phyloP scores from a whole-genome alignment of 2,888 invertebrate species.

The Zygothrica quintamaculata region DNA sequence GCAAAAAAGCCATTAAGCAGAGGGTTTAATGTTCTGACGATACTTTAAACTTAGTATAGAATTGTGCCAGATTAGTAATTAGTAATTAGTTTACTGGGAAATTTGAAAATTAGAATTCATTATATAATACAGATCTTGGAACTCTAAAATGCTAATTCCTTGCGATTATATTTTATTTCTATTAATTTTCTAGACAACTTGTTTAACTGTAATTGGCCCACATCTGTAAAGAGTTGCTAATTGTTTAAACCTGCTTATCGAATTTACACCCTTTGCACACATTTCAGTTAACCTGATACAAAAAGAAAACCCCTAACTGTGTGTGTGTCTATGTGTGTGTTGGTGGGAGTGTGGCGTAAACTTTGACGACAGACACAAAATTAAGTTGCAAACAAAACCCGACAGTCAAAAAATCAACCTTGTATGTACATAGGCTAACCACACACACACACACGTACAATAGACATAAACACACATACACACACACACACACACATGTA shows the following conservation, averaged over 20 bases:
- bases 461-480: slow-evolving; percentile 5
- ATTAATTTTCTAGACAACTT: not conserved
- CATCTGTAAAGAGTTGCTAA: slow-evolving; percentile 36
- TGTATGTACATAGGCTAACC: slow-evolving; percentile 43
- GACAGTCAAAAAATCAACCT: slow-evolving; percentile 52
- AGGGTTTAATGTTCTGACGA: slow-evolving; percentile 4
- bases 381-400: slow-evolving; percentile 76
- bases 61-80: too few relatives aligned
- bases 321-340: slow-evolving; percentile 18
- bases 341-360: slow-evolving; percentile 45
- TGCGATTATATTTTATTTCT: not conserved
- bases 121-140: too few relatives aligned
- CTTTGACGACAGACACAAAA: slow-evolving; percentile 77
- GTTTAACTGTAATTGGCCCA: not conserved
- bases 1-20: not conserved
- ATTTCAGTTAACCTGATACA: slow-evolving; percentile 9
- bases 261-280: slow-evolving; percentile 12
- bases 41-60: too few relatives aligned
- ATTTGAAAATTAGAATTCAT: too few relatives aligned
- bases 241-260: slow-evolving; percentile 24
- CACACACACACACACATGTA: slow-evolving; percentile 9
- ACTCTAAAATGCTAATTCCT: too few relatives aligned
- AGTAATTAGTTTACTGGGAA: too few relatives aligned
- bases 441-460: slow-evolving; percentile 18
- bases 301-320: not conserved